phyloP scores from a whole-genome alignment of 1,140 invertebrate species.

The Heliconius congener region DNA sequence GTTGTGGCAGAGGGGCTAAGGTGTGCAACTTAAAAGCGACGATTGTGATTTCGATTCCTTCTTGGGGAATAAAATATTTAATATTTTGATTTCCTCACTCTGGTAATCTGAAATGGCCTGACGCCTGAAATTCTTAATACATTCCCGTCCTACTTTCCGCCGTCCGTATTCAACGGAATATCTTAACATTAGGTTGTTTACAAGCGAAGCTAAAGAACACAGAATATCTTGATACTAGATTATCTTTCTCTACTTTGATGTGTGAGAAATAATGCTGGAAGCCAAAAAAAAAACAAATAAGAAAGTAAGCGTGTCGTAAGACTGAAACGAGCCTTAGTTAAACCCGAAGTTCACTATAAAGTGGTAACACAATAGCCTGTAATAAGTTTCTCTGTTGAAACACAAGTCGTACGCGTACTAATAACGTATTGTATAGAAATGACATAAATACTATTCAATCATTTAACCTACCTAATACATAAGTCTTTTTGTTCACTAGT shows the following conservation, averaged over 20 bases:
- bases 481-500: no score
- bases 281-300: neutral
- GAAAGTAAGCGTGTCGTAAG: neutral
- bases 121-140: neutral
- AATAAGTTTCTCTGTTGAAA: constrained; percentile 65
- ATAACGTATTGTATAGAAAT: constrained; percentile 52
- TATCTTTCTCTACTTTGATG: no score
- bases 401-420: constrained; percentile 55
- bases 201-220: no score
- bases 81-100: neutral
- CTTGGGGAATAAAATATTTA: no score
- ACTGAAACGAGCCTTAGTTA: constrained; percentile 38
- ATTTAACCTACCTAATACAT: neutral
- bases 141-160: no score
- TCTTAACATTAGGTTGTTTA: no score
- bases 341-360: constrained; percentile 43
- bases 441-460: neutral
- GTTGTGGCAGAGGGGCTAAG: no score
- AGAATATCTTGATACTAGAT: neutral
- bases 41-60: no score
- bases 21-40: no score
- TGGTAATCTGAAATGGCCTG: neutral
- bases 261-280: no score
- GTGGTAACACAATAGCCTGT: constrained; percentile 52
- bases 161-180: no score